Evolutionary conservation across 1,140 invertebrate species (phyloP).

Genomic region (Apis laboriosa): DNA sequence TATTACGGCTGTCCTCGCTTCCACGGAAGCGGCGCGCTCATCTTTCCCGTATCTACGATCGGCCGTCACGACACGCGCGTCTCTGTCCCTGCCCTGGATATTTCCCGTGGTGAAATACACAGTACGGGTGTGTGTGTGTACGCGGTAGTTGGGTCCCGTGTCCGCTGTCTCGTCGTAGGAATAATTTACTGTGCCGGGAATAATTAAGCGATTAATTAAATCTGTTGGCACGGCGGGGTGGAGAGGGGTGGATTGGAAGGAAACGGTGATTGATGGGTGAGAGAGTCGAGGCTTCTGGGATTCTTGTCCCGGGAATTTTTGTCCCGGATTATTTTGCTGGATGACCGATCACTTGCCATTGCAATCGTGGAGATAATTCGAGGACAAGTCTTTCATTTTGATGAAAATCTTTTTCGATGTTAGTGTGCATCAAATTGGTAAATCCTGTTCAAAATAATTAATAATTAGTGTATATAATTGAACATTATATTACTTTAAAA

Average conservation of each 20-base stretch:
- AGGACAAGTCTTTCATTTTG: no score
- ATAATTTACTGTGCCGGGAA: slow-evolving; percentile 26
- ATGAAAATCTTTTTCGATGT: no score
- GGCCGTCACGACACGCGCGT: slow-evolving; percentile 58
- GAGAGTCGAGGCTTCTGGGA: neutral
- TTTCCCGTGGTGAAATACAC: neutral
- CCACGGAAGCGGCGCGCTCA: slow-evolving; percentile 62
- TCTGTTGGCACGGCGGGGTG: neutral
- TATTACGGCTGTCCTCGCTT: slow-evolving; percentile 57
- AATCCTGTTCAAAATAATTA: no score
- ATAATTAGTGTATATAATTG: no score
- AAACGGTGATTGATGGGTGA: slow-evolving; percentile 15
- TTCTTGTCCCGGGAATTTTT: neutral
- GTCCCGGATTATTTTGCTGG: neutral
- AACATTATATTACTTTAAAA: no score
- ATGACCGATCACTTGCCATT: neutral
- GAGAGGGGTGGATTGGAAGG: neutral
- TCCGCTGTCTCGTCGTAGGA: slow-evolving; percentile 14
- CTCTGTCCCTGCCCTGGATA: slow-evolving; percentile 60
- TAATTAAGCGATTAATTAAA: slow-evolving; percentile 42
- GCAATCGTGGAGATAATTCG: no score
- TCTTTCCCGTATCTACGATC: slow-evolving; percentile 65
- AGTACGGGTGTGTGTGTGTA: neutral
- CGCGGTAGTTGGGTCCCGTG: neutral
- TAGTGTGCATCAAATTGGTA: no score